Base-by-base conservation (phyloP, 2,888 invertebrate species). In the Agapetus fuscipes region DNA sequence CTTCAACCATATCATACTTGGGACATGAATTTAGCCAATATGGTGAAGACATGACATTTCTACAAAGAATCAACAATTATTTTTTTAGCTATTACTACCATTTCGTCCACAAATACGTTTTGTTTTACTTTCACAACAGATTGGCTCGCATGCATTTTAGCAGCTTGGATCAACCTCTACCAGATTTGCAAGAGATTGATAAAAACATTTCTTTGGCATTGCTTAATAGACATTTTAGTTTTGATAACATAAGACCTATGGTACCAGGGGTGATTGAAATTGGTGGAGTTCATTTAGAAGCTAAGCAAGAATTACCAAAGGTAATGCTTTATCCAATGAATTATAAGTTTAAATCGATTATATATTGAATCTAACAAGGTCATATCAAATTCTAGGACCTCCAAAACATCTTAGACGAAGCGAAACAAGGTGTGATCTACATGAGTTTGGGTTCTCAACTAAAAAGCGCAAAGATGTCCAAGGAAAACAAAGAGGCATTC, bases 181-280 rank as follows among this genome's bases (percentile, higher is more conserved):
- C 69, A 1, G 64, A 57, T 51, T 51, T 69, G 39, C 59, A 56
- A 39, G 63, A 66, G 2, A 39, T 68, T 45, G 61, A 68, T 44
- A 58, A 45, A 33, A 61, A 69, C 45, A 58, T 57, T 2, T 62
- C 70, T 0, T 40, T 74, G 45, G 54, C 71, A 12, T 51, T 74
- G 17, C 50, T 67, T 1, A 74, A 74, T 50, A 59, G 64, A 5
- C 75, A 77, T 51, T 66, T 62, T 29, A 69, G 67, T 52, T 61
- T 67, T 39, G 65, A 66, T 32, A 46, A 56, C 3, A 59, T 72
- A 2, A 54, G 59, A 3, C 74, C 76, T 0, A 58, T 66, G 13
- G 59, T 71, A 2, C 76, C 76, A 0, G 73, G 72, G 51, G 58
- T 74, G 41, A 58, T 75, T 2, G 72, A 75, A 50, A 63, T 77